Evolutionary conservation across 2,113 vertebrate genomes (phyloP), one percentile per base, ranked within the genome.

Genomic region (Chlorodrepanis virens): DNA sequence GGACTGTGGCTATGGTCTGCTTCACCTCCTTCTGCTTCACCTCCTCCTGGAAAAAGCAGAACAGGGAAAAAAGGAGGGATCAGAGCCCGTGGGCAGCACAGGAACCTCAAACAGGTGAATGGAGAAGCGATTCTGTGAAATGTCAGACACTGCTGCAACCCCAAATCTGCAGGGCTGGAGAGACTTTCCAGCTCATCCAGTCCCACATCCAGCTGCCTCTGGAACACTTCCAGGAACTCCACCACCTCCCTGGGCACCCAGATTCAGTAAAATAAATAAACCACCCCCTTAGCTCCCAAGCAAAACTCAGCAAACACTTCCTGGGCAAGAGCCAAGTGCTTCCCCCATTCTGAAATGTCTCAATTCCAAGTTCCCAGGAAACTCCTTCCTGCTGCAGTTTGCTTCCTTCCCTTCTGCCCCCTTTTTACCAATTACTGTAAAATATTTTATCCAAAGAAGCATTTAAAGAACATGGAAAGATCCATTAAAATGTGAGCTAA

Each of bases 1-100:
- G 9, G 6, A 98, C 11, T 0, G 45, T 84, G 21, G 91, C 90
- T 11, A 96, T 59, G 74, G 87, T 33, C 28, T 71, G 16, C 93
- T 84, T 91, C 12, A 71, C 17, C 69, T 60, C 93, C 33, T 69
- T 83, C 98, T 98, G 68, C 72, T 10, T 14, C 72, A 86, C 17
- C 53, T 68, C 37, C 72, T 22, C 31, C 83, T 86, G 83, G 5
- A 4, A 18, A 28, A 21, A 24, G 14, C 27, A 18, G 12, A 22
- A 6, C 2, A 11, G 1, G 7, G 9, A 11, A 29, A 33, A 33
- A 1, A 20, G 8, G 10, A 33, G 35, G 33, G 74, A 17, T 69
- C 27, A 76, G 47, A 49, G 4, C 44, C 53, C 29, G 3, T 0
- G 74, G 57, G 4, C 5, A 76, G 31, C 23, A 18, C 28, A 54